Evolutionary conservation across 1,140 invertebrate genomes (phyloP).

Genomic region (Mycetomoellerius zeteki): DNA sequence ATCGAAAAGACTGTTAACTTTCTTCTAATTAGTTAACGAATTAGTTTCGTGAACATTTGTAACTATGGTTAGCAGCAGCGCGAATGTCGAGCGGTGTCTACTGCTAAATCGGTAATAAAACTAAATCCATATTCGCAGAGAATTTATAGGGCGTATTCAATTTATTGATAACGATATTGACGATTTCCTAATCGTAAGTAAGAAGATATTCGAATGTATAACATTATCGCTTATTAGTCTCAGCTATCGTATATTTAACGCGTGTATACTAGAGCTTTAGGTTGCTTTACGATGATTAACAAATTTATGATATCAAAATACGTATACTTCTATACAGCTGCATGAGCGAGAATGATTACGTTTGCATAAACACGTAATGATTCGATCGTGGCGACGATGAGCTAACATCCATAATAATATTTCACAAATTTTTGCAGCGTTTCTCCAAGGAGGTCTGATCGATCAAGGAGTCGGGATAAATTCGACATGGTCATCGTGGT

Average conservation of each 20-base stretch:
- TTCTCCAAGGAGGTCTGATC: conserved; percentile 24
- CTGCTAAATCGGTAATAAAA: background rate
- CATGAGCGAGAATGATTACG: conserved; percentile 35
- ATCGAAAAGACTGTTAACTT: conserved; percentile 1
- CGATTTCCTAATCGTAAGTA: conserved; percentile 23
- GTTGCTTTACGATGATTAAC: background rate
- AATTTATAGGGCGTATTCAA: conserved; percentile 12
- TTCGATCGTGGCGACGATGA: conserved; percentile 31
- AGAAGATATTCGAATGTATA: background rate
- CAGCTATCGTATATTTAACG: background rate
- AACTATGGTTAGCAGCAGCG: too few species aligned
- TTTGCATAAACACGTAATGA: conserved; percentile 61
- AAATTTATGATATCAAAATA: conserved; percentile 16
- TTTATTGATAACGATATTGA: background rate
- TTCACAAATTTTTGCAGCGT: conserved; percentile 62
- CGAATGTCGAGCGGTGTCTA: background rate
- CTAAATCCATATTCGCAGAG: background rate
- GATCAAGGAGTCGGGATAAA: conserved; percentile 65
- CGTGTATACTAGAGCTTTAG: background rate
- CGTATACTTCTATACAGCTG: background rate
- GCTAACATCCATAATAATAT: conserved; percentile 65
- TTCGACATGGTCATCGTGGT: conserved; percentile 47
- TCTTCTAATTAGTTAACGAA: conserved; percentile 13
- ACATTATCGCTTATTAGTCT: background rate
- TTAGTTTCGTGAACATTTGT: background rate